phyloP scores from a whole-genome alignment of 1,140 invertebrate genomes.

The Calliopsis andreniformis region DNA sequence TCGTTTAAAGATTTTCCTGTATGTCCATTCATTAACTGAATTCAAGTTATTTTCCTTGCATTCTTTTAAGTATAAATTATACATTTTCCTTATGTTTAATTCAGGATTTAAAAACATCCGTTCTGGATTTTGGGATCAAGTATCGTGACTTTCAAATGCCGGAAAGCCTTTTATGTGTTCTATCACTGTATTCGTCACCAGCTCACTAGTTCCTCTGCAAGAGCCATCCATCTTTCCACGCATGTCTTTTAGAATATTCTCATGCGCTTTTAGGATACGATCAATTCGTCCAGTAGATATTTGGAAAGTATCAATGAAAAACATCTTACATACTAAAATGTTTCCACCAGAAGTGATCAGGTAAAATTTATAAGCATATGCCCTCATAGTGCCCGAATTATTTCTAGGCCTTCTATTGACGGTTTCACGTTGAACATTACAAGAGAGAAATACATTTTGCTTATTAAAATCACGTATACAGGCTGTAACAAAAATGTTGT shows the following conservation, averaged over 20 bases:
- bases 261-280: conserved; percentile 49
- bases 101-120: conserved; percentile 58
- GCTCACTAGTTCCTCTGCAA: conserved; percentile 59
- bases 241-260: conserved; percentile 54
- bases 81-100: no score
- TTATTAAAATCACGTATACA: conserved; percentile 60
- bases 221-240: conserved; percentile 56
- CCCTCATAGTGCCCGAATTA: conserved; percentile 36
- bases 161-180: conserved; percentile 61
- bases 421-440: conserved; percentile 43
- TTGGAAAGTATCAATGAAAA: conserved; percentile 63
- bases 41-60: conserved; percentile 58
- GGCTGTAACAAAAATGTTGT: conserved; percentile 45
- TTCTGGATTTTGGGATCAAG: conserved; percentile 60
- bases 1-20: conserved; percentile 50
- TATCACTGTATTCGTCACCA: conserved; percentile 55
- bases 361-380: conserved; percentile 51
- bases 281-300: conserved; percentile 57
- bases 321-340: conserved; percentile 59
- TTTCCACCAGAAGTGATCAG: conserved; percentile 35
- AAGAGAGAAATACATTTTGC: conserved; percentile 48
- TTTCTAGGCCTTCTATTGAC: conserved; percentile 58
- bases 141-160: conserved; percentile 62
- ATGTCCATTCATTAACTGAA: no score
- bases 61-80: conserved; percentile 57